These are phyloP conservation scores for Cancer borealis DNA, from an alignment of 2,888 invertebrate species.

Conservation along the genomic window DNA sequence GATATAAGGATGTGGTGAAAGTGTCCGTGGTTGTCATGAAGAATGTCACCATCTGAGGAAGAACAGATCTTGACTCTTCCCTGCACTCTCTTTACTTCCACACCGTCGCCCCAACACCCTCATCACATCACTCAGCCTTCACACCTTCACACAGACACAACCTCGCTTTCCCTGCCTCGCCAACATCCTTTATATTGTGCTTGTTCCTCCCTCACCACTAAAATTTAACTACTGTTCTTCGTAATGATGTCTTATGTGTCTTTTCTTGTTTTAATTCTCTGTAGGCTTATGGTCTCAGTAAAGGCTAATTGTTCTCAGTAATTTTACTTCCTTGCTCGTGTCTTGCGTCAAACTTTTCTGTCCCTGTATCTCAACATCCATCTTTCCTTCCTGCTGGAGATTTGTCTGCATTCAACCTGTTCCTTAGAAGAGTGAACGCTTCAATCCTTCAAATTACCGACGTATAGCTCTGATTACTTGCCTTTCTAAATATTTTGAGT, in stretches of 20 bases:
- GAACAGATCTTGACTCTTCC: too few species aligned
- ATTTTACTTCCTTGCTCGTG: background rate
- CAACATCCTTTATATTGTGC: background rate
- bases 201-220: background rate
- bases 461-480: too few species aligned
- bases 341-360: background rate
- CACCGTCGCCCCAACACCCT: background rate
- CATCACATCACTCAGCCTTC: background rate
- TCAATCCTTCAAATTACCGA: too few species aligned
- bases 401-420: too few species aligned
- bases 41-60: too few species aligned
- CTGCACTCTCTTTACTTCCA: too few species aligned
- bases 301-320: background rate
- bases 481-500: too few species aligned
- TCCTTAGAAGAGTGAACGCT: too few species aligned
- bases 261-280: background rate
- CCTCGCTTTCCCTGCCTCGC: background rate
- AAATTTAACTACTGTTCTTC: background rate
- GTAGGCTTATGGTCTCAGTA: too few species aligned
- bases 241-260: background rate
- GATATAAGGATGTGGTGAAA: too few species aligned
- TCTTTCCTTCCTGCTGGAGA: background rate
- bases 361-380: background rate
- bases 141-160: background rate
- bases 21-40: too few species aligned